Evolutionary conservation across 2,888 invertebrate genomes (phyloP), one percentile per base, ranked within the genome.

Genomic region (Leptopilina myrica): DNA sequence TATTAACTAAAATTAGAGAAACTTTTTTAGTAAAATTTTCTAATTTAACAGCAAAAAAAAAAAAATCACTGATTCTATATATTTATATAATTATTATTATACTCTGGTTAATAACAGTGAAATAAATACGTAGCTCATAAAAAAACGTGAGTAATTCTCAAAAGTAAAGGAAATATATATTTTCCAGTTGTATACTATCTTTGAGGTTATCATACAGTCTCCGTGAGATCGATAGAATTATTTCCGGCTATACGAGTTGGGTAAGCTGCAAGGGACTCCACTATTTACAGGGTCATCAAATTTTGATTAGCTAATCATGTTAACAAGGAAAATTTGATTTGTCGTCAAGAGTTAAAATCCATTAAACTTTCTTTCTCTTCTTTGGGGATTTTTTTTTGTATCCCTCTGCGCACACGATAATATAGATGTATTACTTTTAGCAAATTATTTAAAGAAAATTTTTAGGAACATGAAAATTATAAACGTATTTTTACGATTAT

Each of bases 201-300:
- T 11, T 40, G 73, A 56, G 56, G 73, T 40, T 73, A 73, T 73
- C 73, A 56, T 15, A 66, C 40, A 73, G 56, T 56, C n/a, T 33
- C 33, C 14, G 73, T 62, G 33, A 73, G n/a, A 8, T 73, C 33
- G 73, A 56, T 73, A 73, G 53, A 53, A 33, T 66, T 66, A 66
- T 66, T 66, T 66, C 66, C 46, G 66, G 43, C 66, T 6, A 40
- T 64, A 66, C 26, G 33, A 56, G 56, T 20, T 33, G 26, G 56
- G 14, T 56, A 15, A 15, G 20, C 12, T 67, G 67, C 62, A 62
- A 62, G 62, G 62, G 49, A 46, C 15, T n/a, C 33, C 5, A 7
- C 15, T 64, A 43, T 14, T 66, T 66, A 66, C 66, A 43, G 43
- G 40, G 43, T 43, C 66, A 66, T 66, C 43, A 40, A 40, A 43